These are phyloP conservation scores for Artemisiospiza belli DNA, from an alignment of 2,113 vertebrate genomes.

Conservation along the genomic window DNA sequence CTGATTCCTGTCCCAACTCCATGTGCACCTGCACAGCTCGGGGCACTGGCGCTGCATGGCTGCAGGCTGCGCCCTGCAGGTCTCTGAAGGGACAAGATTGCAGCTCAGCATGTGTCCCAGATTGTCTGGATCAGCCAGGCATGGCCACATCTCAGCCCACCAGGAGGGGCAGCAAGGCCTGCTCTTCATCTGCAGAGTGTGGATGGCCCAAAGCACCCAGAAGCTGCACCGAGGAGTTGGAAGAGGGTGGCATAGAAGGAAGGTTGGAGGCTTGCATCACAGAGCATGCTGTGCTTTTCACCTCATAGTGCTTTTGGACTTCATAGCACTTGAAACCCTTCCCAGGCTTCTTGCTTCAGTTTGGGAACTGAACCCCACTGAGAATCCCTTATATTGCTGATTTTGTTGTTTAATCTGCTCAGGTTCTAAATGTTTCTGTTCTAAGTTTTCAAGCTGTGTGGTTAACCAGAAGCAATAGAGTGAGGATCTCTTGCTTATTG, in stretches of 20 bases:
- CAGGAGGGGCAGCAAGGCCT: not conserved
- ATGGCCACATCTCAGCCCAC: not conserved
- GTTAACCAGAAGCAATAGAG: not conserved
- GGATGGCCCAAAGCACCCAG: not conserved
- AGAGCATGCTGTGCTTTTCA: not conserved
- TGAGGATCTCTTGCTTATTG: not conserved
- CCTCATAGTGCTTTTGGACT: not conserved
- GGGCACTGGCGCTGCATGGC: fast-evolving
- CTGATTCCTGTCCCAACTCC: not conserved
- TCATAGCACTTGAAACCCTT: not conserved
- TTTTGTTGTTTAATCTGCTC: not conserved
- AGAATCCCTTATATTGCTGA: not conserved
- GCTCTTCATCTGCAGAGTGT: not conserved
- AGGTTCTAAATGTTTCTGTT: not conserved
- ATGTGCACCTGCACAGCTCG: not conserved
- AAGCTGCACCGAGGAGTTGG: not conserved
- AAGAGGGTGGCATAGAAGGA: not conserved
- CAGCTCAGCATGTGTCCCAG: not conserved
- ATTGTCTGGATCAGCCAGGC: not conserved
- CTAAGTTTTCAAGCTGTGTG: not conserved
- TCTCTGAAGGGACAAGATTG: not conserved
- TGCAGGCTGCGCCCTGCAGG: not conserved
- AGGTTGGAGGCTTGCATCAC: not conserved
- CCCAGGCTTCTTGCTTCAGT: not conserved
- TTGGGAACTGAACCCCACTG: not conserved